Percentiles rank a stretch among this genome's conserved stretches.
Conservation (phyloP, 2,888 invertebrate genomes). For the Melipona beecheii region DNA sequence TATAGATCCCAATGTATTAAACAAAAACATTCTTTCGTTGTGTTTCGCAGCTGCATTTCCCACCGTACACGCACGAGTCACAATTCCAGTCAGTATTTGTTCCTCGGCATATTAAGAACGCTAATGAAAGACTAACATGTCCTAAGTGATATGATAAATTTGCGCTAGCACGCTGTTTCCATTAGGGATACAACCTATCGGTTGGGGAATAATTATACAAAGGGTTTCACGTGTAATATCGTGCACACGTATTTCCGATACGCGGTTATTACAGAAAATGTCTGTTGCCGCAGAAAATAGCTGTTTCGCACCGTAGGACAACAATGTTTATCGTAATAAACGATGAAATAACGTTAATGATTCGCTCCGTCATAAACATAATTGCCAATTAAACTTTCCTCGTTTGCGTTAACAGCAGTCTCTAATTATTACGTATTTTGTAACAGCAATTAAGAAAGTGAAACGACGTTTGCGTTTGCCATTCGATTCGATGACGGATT, state of each 20-base stretch:
- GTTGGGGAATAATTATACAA: neutral
- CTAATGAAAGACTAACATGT: conserved; percentile 60
- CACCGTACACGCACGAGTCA: conserved; percentile 19
- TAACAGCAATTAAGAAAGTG: neutral
- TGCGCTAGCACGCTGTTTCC: conserved; percentile 22
- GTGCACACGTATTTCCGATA: neutral
- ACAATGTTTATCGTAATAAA: neutral
- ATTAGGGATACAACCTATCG: neutral
- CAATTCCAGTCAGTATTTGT: conserved; percentile 3
- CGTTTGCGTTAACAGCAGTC: neutral
- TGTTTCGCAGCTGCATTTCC: conserved; percentile 39
- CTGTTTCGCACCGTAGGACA: neutral
- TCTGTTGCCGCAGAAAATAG: neutral
- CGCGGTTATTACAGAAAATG: neutral
- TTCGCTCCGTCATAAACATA: neutral
- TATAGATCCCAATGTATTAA: conserved; percentile 31
- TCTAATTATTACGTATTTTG: neutral
- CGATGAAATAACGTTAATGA: neutral
- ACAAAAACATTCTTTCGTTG: conserved; percentile 44
- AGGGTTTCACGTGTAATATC: neutral
- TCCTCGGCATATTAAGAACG: conserved; percentile 33
- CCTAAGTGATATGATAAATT: conserved; percentile 28
- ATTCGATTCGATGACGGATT: neutral
- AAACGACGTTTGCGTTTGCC: neutral
- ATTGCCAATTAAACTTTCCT: neutral